Conservation (phyloP, 2,113 vertebrate species). For the Antennarius striatus region DNA sequence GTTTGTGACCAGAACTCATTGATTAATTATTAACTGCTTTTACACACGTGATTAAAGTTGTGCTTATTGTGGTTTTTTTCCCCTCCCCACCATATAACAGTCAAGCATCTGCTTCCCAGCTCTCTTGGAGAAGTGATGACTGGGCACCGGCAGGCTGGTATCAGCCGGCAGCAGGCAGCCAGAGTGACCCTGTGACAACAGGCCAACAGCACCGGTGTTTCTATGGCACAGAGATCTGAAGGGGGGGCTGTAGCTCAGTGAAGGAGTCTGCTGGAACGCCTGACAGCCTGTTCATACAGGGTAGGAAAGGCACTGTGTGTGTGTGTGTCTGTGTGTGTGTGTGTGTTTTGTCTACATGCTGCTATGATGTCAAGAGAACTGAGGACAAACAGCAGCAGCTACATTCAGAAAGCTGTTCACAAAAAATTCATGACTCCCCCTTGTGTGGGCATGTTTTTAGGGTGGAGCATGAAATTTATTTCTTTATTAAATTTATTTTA, state of each 20-base stretch:
- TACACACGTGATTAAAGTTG: neutral
- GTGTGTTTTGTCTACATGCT: neutral
- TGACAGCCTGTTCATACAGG: slow-evolving; percentile 16
- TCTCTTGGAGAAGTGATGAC: neutral
- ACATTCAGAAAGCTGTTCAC: slow-evolving; percentile 52
- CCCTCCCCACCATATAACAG: slow-evolving; percentile 10
- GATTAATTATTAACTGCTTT: neutral
- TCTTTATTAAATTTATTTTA: too few species aligned
- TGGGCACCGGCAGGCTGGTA: neutral
- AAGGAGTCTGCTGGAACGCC: slow-evolving; percentile 12
- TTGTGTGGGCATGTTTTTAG: slow-evolving; percentile 7
- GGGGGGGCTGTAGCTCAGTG: slow-evolving; percentile 2
- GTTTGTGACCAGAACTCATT: neutral
- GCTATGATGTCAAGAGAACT: slow-evolving; percentile 14
- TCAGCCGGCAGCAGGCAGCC: slow-evolving; percentile 6
- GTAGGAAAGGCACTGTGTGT: slow-evolving; percentile 46
- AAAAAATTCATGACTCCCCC: slow-evolving; percentile 10
- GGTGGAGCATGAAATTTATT: too few species aligned
- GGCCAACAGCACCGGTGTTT: slow-evolving; percentile 19
- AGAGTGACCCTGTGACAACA: slow-evolving; percentile 17
- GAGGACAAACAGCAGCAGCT: slow-evolving; percentile 37
- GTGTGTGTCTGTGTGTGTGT: slow-evolving; percentile 22
- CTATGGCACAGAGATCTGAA: slow-evolving; percentile 48
- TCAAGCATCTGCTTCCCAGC: neutral
- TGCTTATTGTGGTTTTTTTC: slow-evolving; percentile 7